Evolutionary conservation across 2,113 vertebrate species (phyloP).

Genomic region (Myodes glareolus): DNA sequence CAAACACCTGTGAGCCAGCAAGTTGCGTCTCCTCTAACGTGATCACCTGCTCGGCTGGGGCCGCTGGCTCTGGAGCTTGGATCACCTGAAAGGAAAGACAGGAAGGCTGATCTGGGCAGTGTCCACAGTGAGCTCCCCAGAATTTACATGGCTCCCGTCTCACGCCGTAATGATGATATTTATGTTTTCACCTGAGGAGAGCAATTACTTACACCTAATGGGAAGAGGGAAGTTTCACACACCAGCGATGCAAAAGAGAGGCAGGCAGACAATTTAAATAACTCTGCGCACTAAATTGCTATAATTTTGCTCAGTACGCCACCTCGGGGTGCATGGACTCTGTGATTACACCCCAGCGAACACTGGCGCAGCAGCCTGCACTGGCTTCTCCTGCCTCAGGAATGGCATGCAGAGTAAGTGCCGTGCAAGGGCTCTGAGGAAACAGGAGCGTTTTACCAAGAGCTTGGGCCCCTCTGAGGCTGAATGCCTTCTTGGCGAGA

Average conservation of each 20-base stretch:
- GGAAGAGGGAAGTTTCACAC: constrained; percentile 73
- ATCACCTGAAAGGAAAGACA: constrained; percentile 84
- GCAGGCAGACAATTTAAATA: constrained; percentile 81
- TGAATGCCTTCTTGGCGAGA: not conserved
- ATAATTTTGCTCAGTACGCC: constrained; percentile 78
- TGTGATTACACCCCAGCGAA: constrained; percentile 78
- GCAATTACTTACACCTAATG: constrained; percentile 79
- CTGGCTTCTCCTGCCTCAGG: constrained; percentile 52
- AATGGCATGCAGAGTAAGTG: constrained; percentile 3
- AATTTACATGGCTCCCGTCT: constrained; percentile 25
- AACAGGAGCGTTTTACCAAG: accelerated
- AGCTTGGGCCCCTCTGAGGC: not conserved
- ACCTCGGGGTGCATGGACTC: constrained; percentile 47
- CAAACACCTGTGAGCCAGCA: constrained; percentile 87
- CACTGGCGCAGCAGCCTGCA: constrained; percentile 20
- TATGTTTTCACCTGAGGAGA: constrained; percentile 73
- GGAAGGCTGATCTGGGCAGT: constrained; percentile 37
- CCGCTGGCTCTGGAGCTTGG: constrained; percentile 71
- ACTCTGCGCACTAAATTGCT: constrained; percentile 77
- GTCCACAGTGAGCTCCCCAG: not conserved
- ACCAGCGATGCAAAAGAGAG: constrained; percentile 75
- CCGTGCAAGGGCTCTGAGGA: not conserved
- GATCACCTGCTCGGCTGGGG: constrained; percentile 80
- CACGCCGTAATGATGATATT: constrained; percentile 66
- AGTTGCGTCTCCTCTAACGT: constrained; percentile 85